Evolutionary conservation across 2,797 vertebrate species (phyloP).

Genomic region (Chloroceryle amazona): DNA sequence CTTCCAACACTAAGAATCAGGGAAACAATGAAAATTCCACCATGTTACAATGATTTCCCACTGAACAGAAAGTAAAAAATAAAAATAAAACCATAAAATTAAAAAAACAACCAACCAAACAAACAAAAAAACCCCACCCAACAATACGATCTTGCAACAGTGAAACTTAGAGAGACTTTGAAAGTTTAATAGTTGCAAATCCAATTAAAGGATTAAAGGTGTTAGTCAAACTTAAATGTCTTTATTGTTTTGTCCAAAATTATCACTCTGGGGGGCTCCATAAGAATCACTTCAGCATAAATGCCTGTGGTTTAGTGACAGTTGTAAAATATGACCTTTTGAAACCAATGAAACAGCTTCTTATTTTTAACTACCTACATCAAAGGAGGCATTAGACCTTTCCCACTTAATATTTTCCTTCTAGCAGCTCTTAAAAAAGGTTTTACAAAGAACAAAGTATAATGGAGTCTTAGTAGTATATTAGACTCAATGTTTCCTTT

Average conservation of each 20-base stretch:
- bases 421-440: not conserved
- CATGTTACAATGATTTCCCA: not conserved
- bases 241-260: not conserved
- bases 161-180: not conserved
- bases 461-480: not conserved
- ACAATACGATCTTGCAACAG: not conserved
- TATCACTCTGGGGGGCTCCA: not conserved
- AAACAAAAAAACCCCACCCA: not conserved
- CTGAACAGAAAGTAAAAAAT: not conserved
- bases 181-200: not conserved
- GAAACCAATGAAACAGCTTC: not conserved
- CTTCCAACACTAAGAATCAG: not conserved
- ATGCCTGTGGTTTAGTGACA: not conserved
- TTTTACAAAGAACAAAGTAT: not conserved
- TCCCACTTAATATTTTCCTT: not conserved
- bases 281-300: not conserved
- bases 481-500: not conserved
- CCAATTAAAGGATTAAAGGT: slow-evolving; percentile 18
- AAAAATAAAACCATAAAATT: not conserved
- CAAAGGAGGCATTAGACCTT: not conserved
- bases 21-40: not conserved
- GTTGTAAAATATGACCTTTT: not conserved
- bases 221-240: not conserved
- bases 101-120: no score
- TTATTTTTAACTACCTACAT: slow-evolving; percentile 1